Evolutionary conservation across 2,888 invertebrate genomes (phyloP), one percentile per base, ranked within the genome.

Genomic region (Acrobasis consociella): DNA sequence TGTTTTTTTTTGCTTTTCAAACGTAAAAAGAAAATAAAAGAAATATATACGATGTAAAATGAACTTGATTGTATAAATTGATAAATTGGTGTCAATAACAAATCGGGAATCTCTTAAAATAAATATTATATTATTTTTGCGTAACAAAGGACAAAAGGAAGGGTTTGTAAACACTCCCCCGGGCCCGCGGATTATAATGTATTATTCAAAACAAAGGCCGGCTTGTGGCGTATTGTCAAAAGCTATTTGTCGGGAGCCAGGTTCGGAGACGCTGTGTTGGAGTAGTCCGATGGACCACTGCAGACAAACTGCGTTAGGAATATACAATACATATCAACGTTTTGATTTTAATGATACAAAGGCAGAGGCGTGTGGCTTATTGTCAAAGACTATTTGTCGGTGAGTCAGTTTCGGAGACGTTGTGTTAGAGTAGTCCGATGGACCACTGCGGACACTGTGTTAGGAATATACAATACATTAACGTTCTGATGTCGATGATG

Each of bases 171-270:
- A 38, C 53, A 38, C 5, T 55, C 15, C 55, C 5, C 56, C 46
- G 1, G 42, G 13, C 13, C n/a, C 1, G 46, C 46, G 3, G 42
- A 22, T 56, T 17, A 22, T 56, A 56, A 52, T 9, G 42, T 39
- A 56, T 39, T 56, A 56, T 56, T 56, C 37, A 53, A 53, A 61
- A 61, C 53, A 61, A 53, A 52, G 52, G 46, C 13, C 39, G 37
- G 38, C 50, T 53, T 31, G 53, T 22, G 60, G 52, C 42, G 52
- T 58, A 60, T 51, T 39, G 51, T 58, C 50, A 50, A 16, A 51
- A 38, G 60, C 60, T 60, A 15, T 56, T 56, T 58, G 58, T 22
- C 46, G 15, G 38, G 42, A n/a, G 31, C 5, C n/a, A 1, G 31
- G 31, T 31, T 31, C 8, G 31, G 31, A 42, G 46, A 11, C n/a